Evolutionary conservation across 2,888 invertebrate genomes (phyloP), one percentile per base, ranked within the genome.

Genomic region (Coleophora deauratella): DNA sequence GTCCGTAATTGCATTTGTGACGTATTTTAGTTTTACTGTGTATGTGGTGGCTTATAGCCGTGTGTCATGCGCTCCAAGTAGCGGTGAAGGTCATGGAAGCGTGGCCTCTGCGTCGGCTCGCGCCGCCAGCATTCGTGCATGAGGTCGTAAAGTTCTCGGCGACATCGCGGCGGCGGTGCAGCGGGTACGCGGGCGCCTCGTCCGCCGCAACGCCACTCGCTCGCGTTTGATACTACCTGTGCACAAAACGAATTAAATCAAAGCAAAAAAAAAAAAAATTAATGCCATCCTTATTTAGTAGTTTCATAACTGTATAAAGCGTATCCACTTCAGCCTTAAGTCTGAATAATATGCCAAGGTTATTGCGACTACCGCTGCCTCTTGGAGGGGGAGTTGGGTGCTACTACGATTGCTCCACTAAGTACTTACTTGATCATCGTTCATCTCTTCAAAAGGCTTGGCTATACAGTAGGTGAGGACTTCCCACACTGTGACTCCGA

Each of bases 111-210:
- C 40, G 88, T 87, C 38, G 93, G 92, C 57, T 92, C 91, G 41
- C 94, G 87, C 57, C 93, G 92, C 96, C 96, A 97, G 79, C 96
- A 97, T 76, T 96, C 95, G 56, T 91, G 91, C 93, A 97, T 95
- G 55, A 96, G 89, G 72, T 95, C 95, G 85, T 94, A 96, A 47
- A 97, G 93, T 73, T 97, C 96, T 51, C 93, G 88, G 33, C 96
- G 93, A 74, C 95, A 95, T 46, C 90, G 89, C 34, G 90, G 85
- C 10, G 94, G 95, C 35, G 91, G 88, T 2, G 90, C 82, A 62
- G 85, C 81, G 0, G 86, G 85, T 12, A 84, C 84, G 30, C 84
- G 70, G 0, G 85, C 78, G 0, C 70, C 71, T 0, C 79, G 62
- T 0, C 78, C 78, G 1, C 79, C 81, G 40, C 74, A 72, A 37